These are phyloP conservation scores for Chloropsis hardwickii DNA, from an alignment of 2,113 vertebrate species.

Conservation along the genomic window DNA sequence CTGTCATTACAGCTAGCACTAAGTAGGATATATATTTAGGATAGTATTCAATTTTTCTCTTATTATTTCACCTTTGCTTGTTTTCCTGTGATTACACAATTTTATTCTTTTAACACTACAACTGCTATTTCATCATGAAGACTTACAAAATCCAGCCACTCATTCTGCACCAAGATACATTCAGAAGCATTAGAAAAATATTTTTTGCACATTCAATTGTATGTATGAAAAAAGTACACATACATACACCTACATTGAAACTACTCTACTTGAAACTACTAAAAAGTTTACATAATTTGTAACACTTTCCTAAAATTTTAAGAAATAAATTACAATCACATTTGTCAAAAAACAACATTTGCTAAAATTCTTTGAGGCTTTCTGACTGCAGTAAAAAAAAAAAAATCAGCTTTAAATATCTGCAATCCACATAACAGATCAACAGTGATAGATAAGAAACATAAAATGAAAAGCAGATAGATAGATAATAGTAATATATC, in stretches of 20 bases:
- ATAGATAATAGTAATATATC: neutral
- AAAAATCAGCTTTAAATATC: neutral
- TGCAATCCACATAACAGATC: neutral
- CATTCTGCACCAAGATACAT: neutral
- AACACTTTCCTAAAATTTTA: neutral
- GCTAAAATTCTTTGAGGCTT: neutral
- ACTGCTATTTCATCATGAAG: neutral
- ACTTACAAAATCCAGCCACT: neutral
- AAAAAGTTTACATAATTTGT: neutral
- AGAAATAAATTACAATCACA: neutral
- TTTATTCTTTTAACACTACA: neutral
- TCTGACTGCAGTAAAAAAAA: neutral
- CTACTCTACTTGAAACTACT: neutral
- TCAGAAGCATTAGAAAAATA: conserved; percentile 38
- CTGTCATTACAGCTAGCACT: neutral
- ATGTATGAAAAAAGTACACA: neutral
- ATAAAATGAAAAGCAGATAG: neutral
- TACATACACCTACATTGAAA: neutral
- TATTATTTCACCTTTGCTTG: neutral
- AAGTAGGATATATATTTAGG: neutral
- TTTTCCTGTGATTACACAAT: neutral
- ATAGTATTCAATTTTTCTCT: neutral
- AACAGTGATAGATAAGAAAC: neutral
- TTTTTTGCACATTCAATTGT: neutral
- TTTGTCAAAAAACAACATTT: neutral